phyloP scores from a whole-genome alignment of 2,888 invertebrate genomes.

The Troides aeacus region DNA sequence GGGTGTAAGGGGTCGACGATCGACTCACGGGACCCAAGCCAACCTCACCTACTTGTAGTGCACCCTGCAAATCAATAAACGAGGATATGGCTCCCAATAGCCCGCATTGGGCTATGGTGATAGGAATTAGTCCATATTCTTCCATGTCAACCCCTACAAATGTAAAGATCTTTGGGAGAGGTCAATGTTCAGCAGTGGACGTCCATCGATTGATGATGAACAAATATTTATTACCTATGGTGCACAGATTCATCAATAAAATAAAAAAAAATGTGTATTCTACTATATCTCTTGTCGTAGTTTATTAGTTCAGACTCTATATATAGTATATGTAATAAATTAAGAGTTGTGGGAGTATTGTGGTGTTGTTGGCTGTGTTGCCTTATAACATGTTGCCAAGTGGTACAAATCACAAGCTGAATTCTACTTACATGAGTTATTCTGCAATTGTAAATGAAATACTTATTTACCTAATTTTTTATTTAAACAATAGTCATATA shows the following conservation, averaged over 20 bases:
- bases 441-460: constrained; percentile 2
- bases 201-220: no score
- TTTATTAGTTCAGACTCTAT: neutral
- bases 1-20: no score
- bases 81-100: no score
- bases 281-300: neutral
- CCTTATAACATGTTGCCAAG: neutral
- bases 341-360: neutral
- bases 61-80: no score
- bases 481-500: neutral
- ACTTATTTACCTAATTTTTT: neutral
- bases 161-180: no score
- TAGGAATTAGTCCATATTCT: no score
- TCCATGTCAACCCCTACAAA: no score
- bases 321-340: neutral
- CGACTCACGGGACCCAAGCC: no score
- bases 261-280: neutral
- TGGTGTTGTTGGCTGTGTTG: neutral
- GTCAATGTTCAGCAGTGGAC: no score
- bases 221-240: constrained; percentile 18
- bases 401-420: constrained; percentile 16
- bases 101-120: no score
- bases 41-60: no score
- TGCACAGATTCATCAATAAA: constrained; percentile 7
- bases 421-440: constrained; percentile 9